phyloP scores from a whole-genome alignment of 2,888 invertebrate genomes.

The Rhagophthalmus giganteus region DNA sequence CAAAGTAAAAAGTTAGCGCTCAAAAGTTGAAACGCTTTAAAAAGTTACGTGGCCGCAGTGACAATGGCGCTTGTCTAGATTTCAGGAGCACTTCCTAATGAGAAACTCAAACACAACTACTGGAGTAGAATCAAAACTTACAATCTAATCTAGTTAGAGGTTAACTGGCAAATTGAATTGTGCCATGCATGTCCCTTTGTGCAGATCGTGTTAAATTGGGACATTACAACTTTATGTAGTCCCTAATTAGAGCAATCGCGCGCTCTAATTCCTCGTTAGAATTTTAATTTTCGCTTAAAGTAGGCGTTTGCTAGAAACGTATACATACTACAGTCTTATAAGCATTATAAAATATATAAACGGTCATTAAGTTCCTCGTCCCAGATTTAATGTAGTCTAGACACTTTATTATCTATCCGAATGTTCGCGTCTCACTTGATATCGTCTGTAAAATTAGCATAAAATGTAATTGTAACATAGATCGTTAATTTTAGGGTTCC shows the following conservation, averaged over 20 bases:
- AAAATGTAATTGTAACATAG: conserved; percentile 17
- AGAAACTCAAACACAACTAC: conserved; percentile 22
- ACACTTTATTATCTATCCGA: conserved; percentile 21
- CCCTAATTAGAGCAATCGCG: no score
- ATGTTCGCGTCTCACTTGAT: conserved; percentile 14
- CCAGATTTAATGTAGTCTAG: conserved; percentile 24
- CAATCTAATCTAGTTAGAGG: conserved; percentile 14
- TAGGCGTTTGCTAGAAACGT: no score
- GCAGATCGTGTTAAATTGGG: no score
- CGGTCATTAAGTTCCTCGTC: conserved; percentile 11
- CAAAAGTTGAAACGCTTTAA: conserved; percentile 20
- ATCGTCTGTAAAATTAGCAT: conserved; percentile 21
- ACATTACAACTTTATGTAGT: no score
- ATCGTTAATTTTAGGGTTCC: conserved; percentile 6
- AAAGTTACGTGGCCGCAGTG: conserved; percentile 24
- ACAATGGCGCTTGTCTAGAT: conserved; percentile 9
- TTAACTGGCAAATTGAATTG: conserved; percentile 14
- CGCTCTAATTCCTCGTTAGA: background rate
- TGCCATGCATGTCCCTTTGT: conserved; percentile 8
- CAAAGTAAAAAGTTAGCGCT: no score
- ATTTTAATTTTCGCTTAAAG: background rate
- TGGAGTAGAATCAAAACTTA: conserved; percentile 20
- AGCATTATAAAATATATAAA: conserved; percentile 16
- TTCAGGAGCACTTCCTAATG: conserved; percentile 5
- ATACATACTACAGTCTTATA: conserved; percentile 11